Evolutionary conservation across 2,797 vertebrate genomes (phyloP), one percentile per base, ranked within the genome.

Genomic region (Pipistrellus kuhlii): DNA sequence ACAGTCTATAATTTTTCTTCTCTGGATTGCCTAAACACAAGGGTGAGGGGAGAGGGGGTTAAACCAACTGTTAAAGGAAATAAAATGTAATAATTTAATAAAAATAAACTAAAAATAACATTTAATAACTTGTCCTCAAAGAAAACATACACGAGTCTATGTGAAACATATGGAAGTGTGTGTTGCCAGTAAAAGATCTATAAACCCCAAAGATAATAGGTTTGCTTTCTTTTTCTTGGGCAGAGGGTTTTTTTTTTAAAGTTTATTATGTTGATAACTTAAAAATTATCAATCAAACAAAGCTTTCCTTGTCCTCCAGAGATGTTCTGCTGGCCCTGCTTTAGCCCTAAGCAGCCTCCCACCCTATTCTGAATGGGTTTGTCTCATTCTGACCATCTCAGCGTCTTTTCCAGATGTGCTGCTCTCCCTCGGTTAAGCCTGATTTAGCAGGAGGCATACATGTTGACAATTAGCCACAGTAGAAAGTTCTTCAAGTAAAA

Each of bases 281-380:
- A 23, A 73, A 32, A 59, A 48, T 7, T 2, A 25, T 23, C 85
- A 5, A 41, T 5, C 27, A 35, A 44, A 64, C 27, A 41, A 71
- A 90, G 20, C 18, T 20, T 48, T 35, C 8, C 3, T 15, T 35
- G 41, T 59, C 4, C 41, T 38, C 13, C 25, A 5, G 46, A 20
- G 30, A 62, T 0, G 0, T 11, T 14, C 30, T 73, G 0, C 6
- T 3, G 44, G 44, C 23, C 27, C 27, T 8, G 0, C 35, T 7
- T 41, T 6, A 5, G 13, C 7, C 25, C 20, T 15, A 0, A 5
- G 20, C 44, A 6, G 21, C 8, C 41, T n/a, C 35, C 48, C 38
- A 0, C 38, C 21, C 1, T 1, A 5, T 11, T 57, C 55, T 15
- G 21, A 23, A 23, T 0, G 12, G 3, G 3, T 10, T 57, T 0